Conservation (phyloP, 2,113 vertebrate genomes). For the Xyrauchen texanus region DNA sequence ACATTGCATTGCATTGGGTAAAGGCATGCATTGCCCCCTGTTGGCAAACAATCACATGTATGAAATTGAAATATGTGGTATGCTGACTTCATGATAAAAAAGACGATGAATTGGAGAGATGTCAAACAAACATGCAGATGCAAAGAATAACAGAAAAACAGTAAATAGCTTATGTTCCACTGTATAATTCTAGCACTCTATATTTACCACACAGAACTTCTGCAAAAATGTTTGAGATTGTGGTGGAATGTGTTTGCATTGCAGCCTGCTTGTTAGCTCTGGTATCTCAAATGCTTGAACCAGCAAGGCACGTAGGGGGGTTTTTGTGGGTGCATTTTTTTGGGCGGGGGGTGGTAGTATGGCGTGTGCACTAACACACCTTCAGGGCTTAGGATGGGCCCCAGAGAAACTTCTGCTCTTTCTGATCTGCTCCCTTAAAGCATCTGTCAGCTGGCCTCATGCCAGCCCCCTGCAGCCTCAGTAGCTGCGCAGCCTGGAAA, state of each 20-base stretch:
- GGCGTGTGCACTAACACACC: conserved; percentile 38
- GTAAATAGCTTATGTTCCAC: neutral
- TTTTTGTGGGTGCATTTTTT: conserved; percentile 51
- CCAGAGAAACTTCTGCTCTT: conserved; percentile 50
- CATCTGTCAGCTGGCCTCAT: conserved; percentile 69
- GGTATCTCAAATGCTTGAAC: conserved; percentile 51
- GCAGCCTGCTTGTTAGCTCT: conserved; percentile 34
- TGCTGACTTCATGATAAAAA: conserved; percentile 22
- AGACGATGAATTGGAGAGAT: neutral
- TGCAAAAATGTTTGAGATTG: conserved; percentile 43
- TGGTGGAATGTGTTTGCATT: conserved; percentile 49
- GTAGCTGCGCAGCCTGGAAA: neutral
- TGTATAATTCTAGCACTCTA: conserved; percentile 8
- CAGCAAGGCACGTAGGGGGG: conserved; percentile 43
- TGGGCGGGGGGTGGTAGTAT: conserved; percentile 39
- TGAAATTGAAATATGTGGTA: conserved; percentile 31
- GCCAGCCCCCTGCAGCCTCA: conserved; percentile 20
- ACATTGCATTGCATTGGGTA: conserved; percentile 17
- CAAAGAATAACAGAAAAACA: neutral
- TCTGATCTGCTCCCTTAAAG: conserved; percentile 43
- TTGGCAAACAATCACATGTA: conserved; percentile 54
- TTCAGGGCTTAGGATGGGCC: conserved; percentile 49
- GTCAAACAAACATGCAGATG: neutral
- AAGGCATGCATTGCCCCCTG: conserved; percentile 61
- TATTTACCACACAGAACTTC: conserved; percentile 26